phyloP scores from a whole-genome alignment of 1,140 invertebrate species.

The Macrocentrus cingulum region DNA sequence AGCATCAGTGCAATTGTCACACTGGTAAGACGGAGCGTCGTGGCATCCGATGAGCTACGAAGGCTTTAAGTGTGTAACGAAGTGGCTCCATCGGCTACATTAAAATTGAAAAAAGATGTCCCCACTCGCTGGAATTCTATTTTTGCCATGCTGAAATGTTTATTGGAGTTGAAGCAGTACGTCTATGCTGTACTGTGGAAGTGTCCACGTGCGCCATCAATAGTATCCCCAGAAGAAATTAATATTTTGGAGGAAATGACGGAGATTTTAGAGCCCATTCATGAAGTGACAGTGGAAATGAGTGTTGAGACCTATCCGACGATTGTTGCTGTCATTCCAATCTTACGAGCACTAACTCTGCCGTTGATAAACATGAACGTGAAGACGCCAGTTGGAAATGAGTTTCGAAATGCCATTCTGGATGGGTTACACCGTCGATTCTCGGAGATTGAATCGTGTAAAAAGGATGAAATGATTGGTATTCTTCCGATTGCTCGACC shows the following conservation, averaged over 20 bases:
- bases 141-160: conserved; percentile 48
- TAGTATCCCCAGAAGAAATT: conserved; percentile 43
- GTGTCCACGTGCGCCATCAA: conserved; percentile 40
- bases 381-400: conserved; percentile 30
- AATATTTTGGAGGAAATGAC: conserved; percentile 35
- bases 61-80: not conserved
- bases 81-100: not conserved
- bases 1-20: too few relatives aligned
- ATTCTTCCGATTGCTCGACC: conserved; percentile 34
- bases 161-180: conserved; percentile 39
- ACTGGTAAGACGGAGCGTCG: conserved; percentile 36
- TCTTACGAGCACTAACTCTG: conserved; percentile 43
- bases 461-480: conserved; percentile 25
- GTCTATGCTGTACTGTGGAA: conserved; percentile 42
- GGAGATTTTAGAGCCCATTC: conserved; percentile 41
- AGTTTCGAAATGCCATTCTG: conserved; percentile 14
- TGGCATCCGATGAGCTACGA: conserved; percentile 25
- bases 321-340: conserved; percentile 48
- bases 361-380: conserved; percentile 37
- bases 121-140: conserved; percentile 45
- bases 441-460: conserved; percentile 33
- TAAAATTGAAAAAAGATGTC: conserved; percentile 35
- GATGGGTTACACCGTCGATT: conserved; percentile 37
- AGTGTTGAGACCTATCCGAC: conserved; percentile 51
- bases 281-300: conserved; percentile 50